Base-by-base conservation (phyloP, 2,888 invertebrate genomes). In the Anticlea derivata region DNA sequence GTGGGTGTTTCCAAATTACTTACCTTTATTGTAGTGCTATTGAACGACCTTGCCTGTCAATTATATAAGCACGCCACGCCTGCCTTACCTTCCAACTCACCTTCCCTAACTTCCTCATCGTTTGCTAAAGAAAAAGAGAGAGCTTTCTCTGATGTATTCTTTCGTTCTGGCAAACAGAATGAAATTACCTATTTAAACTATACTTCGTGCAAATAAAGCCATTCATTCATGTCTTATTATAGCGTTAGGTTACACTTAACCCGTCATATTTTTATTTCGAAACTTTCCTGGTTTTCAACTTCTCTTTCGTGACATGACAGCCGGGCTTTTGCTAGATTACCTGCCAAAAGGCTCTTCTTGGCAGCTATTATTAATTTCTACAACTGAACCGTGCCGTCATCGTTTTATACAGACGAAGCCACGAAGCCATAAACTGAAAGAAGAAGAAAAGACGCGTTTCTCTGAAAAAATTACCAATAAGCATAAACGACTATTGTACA, bases 221-320 rank as follows among this genome's bases (percentile, higher is more conserved):
- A 24, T 24, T 40, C 17, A 17, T 11, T n/a, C 46, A n/a, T n/a
- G n/a, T 43, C 37, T 23, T 7, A 35, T 26, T 27, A 30, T 10
- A 10, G 46, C 26, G 11, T 30, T 26, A 12, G n/a, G 34, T 48
- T 39, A 31, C 20, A 35, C 30, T 53, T 49, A 34, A 53, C 47
- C 37, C 34, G 46, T 40, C 44, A 54, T 57, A 55, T 44, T 58
- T 55, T 38, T 7, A 17, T 60, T 49, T 35, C 52, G n/a, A 51
- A 38, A 58, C 39, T 49, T 57, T 59, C 31, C 31, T 58, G 35
- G 40, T 12, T 52, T 35, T 49, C 48, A 50, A 40, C 22, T 11
- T 39, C 31, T 37, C 23, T 20, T 50, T 37, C 26, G 38, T 43
- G 50, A 10, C 40, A 34, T 47, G 48, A 40, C 50, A 57, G 47